A percentile compares a stretch with the other conserved stretches of the same genome.
Evolutionary conservation across 92 coral and sea anemone species (phyloP).

Genomic region (Parazoanthus atlanticus): DNA sequence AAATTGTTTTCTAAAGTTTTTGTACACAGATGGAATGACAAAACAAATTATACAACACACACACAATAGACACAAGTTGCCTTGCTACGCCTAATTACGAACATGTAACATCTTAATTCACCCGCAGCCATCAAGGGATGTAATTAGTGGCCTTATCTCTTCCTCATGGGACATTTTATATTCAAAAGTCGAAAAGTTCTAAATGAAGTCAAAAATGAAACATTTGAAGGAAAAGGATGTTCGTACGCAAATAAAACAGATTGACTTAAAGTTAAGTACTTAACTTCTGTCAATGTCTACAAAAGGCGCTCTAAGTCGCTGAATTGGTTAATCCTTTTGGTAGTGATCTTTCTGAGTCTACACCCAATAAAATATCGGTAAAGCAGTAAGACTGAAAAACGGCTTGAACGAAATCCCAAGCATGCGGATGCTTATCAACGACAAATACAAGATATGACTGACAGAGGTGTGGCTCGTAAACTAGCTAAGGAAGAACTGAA

Average conservation of each 20-base stretch:
- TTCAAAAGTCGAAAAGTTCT: too few relatives aligned
- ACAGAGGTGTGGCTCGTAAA: slow-evolving; percentile 46
- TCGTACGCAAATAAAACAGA: too few relatives aligned
- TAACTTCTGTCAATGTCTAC: background rate
- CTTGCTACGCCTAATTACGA: background rate
- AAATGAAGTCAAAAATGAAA: too few relatives aligned
- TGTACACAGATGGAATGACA: background rate
- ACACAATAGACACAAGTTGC: background rate
- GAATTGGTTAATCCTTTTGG: background rate
- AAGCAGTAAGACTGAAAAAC: slow-evolving; percentile 46
- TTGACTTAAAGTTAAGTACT: background rate
- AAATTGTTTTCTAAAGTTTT: background rate
- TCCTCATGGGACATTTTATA: too few relatives aligned
- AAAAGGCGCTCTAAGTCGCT: background rate
- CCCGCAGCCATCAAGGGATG: background rate
- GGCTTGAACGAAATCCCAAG: slow-evolving; percentile 32
- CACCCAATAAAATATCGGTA: too few relatives aligned
- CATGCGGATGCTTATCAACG: slow-evolving; percentile 46
- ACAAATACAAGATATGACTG: slow-evolving; percentile 55
- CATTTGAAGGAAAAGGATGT: too few relatives aligned
- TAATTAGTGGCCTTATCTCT: background rate
- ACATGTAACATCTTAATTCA: background rate
- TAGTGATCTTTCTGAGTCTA: too few relatives aligned
- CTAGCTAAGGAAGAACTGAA: slow-evolving; percentile 45
- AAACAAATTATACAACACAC: background rate